Conservation (phyloP, 2,113 vertebrate genomes). For the Cyprinus carpio region DNA sequence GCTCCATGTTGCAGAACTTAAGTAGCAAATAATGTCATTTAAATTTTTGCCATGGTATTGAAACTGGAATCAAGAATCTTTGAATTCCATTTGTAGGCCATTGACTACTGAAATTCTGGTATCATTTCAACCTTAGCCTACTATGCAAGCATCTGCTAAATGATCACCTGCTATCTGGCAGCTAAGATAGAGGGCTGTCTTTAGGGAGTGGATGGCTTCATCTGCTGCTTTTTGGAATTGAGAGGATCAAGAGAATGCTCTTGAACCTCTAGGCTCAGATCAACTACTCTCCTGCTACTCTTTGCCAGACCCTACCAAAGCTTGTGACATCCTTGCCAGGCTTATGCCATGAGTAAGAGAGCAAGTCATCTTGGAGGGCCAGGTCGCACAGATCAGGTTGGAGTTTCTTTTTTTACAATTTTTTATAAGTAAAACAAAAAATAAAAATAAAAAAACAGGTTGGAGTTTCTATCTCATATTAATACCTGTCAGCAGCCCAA, state of each 20-base stretch:
- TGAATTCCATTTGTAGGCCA: neutral
- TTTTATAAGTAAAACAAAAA: too few species aligned
- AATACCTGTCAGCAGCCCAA: conserved; percentile 39
- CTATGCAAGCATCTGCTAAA: neutral
- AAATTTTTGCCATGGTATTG: neutral
- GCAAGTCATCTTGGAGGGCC: conserved; percentile 20
- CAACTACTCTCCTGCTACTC: neutral
- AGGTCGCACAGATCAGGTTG: conserved; percentile 40
- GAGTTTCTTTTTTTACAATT: too few species aligned
- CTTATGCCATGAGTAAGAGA: conserved; percentile 12
- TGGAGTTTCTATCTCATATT: conserved; percentile 39
- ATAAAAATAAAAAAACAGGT: too few species aligned
- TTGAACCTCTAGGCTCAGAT: conserved; percentile 12
- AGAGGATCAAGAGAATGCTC: neutral
- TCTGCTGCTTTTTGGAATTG: neutral
- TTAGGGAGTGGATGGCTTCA: conserved; percentile 37
- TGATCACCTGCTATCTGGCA: neutral
- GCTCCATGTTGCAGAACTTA: too few species aligned
- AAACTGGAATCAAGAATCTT: neutral
- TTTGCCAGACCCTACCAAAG: conserved; percentile 8
- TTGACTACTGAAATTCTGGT: neutral
- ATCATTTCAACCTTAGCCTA: neutral
- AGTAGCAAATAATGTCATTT: too few species aligned
- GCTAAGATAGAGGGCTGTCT: conserved; percentile 6
- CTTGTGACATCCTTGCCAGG: neutral